Base-by-base conservation (phyloP, 2,797 vertebrate genomes). In the Dromococcyx pavoninus region DNA sequence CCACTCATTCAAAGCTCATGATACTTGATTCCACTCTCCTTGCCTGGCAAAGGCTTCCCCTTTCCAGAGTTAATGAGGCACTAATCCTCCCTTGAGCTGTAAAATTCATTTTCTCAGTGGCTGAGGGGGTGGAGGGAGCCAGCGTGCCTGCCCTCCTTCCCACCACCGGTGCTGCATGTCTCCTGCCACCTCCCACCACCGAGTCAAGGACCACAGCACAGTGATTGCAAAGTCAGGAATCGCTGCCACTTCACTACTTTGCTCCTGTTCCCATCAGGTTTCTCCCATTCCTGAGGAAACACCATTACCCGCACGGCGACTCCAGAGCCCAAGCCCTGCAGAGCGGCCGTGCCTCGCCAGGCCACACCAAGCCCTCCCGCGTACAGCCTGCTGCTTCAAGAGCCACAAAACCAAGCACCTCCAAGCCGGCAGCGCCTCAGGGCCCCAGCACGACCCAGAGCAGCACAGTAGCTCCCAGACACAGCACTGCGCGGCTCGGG, bases 51-150 rank as follows among this genome's bases (percentile, higher is more conserved):
- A 81, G 72, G 58, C 43, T 92, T 91, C 69, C 24, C 67, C 41
- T 72, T 88, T 41, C 74, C 92, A 35, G 57, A 91, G 79, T 46
- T 88, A 93, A 95, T 51, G 86, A 86, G 91, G 84, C 88, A 71
- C 64, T 86, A 94, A 95, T 60, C 37, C 53, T 92, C 48, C 54
- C 78, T 77, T 46, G 62, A 62, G 82, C 91, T 74, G 79, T n/a
- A 94, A 94, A 75, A 72, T 62, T 85, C 67, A 84, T 77, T 92
- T 95, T 69, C 61, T 78, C 27, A 1, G 8, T 18, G 76, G 75
- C 7, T 90, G 82, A n/a, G n/a, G 65, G 54, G 60, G 60, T 70
- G 87, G 82, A 65, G 30, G 28, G 67, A 57, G 60, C 58, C 4
- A 9, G 78, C 2, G 3, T 50, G 73, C 44, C 67, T 70, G 56